Percentiles rank a stretch among this genome's conserved stretches.
phyloP scores from a whole-genome alignment of 2,113 vertebrate genomes.

The Misgurnus anguillicaudatus region DNA sequence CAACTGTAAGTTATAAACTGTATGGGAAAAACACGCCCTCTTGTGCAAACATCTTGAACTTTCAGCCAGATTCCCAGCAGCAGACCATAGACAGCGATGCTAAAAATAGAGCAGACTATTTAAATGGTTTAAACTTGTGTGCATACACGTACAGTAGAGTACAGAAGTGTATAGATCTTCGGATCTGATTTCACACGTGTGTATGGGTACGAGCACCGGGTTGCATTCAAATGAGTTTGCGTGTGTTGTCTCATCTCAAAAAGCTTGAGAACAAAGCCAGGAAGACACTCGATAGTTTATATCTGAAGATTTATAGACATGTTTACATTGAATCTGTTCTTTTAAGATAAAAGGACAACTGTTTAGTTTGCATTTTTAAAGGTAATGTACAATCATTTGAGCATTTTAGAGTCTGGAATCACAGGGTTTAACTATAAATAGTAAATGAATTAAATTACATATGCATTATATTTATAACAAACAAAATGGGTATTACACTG shows the following conservation, averaged over 20 bases:
- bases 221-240: background rate
- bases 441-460: too few species aligned
- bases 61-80: too few species aligned
- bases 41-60: too few species aligned
- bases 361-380: too few species aligned
- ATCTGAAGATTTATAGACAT: constrained; percentile 46
- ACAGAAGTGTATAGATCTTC: background rate
- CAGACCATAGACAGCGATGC: too few species aligned
- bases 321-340: constrained; percentile 35
- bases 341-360: constrained; percentile 24
- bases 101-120: background rate
- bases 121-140: background rate
- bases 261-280: constrained; percentile 36
- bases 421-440: too few species aligned
- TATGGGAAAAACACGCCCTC: too few species aligned
- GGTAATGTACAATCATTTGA: too few species aligned
- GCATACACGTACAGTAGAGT: background rate
- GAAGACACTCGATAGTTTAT: constrained; percentile 31
- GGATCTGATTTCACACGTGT: background rate
- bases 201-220: background rate
- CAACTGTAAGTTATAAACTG: too few species aligned
- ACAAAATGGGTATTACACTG: too few species aligned
- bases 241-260: constrained; percentile 26
- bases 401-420: too few species aligned
- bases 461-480: too few species aligned